Evolutionary conservation across 2,113 vertebrate species (phyloP), one percentile per base, ranked within the genome.

Genomic region (Grammomys surdaster): DNA sequence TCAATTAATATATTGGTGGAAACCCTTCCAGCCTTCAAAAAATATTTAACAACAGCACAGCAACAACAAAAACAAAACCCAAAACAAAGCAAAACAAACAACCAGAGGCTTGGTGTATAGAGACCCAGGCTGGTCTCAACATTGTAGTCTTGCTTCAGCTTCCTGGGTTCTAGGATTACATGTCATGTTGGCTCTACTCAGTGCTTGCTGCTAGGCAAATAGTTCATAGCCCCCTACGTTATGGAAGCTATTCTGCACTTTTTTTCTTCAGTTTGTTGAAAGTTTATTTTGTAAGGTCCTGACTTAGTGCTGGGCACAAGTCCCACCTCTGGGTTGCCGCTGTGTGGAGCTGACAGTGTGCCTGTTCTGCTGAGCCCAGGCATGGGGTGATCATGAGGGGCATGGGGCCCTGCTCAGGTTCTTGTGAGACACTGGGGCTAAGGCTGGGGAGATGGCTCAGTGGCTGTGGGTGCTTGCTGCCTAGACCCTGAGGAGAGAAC

Each of bases 331-430:
- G 65, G 54, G 36, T 1, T 73, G 67, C n/a, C 17, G 72, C 36
- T 40, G 33, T 3, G 3, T 17, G 36, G 12, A 43, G 54, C 1
- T 24, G 2, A 58, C 58, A 10, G 7, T 13, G 7, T 14, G 33
- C 22, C 4, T 40, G 60, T 51, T 86, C 54, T 24, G 75, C 63
- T 13, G 85, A 48, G 69, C 2, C 7, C 2, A 7, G 24, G 36
- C 3, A 4, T 2, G 43, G 28, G 33, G 51, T 26, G 67, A 14
- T n/a, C 4, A 0, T 2, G 56, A 33, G 16, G 17, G 84, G 22
- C 17, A 0, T 0, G 22, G 72, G n/a, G 7, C 26, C 1, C 48
- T 33, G 13, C 19, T 10, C 19, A 16, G 60, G 43, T 33, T 48
- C 19, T 82, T 85, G 26, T 4, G 1, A 7, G 48, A 65, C 11